Base-by-base conservation (phyloP, 2,888 invertebrate genomes). In the Lasioglossum oenotherae region DNA sequence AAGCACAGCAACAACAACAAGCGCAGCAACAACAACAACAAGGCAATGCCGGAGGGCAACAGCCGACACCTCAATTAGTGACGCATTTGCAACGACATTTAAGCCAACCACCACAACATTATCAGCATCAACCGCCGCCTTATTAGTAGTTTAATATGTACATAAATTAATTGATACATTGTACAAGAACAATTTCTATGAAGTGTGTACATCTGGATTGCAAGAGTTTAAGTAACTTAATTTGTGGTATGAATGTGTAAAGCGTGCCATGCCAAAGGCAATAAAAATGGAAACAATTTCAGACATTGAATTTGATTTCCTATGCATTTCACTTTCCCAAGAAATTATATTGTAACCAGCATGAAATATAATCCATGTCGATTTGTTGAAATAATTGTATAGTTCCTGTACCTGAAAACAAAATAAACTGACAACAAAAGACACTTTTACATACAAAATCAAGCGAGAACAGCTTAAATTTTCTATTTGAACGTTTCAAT, bases 61-160 rank as follows among this genome's bases (percentile, higher is more conserved):
- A 96, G 91, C 96, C 96, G 80, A 96, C 96, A 1, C 96, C 97
- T 0, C 96, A 97, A 85, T 94, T 97, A 64, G 97, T 97, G 4
- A 97, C 97, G 0, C 97, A 97, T 93, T 94, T 97, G 81, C 97
- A 97, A 91, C 95, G 97, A 74, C 97, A 97, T 91, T 95, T 97
- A 94, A 95, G 94, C 86, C 95, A 95, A 89, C 95, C 94, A 23
- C 95, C 95, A 35, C 95, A 95, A 88, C 95, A 95, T 44, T 96
- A 96, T 92, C 96, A 96, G 88, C 96, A 96, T 93, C 96, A 96
- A 93, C 96, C 96, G 31, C 96, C 96, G 85, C 96, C 96, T 84
- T 96, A 96, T 91, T 95, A 94, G 93, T 81, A 75, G 44, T 85
- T 71, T 81, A 69, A 81, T 72, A 44, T 87, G 84, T 87, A 81